phyloP scores from a whole-genome alignment of 2,113 vertebrate species.

The Clarias gariepinus region DNA sequence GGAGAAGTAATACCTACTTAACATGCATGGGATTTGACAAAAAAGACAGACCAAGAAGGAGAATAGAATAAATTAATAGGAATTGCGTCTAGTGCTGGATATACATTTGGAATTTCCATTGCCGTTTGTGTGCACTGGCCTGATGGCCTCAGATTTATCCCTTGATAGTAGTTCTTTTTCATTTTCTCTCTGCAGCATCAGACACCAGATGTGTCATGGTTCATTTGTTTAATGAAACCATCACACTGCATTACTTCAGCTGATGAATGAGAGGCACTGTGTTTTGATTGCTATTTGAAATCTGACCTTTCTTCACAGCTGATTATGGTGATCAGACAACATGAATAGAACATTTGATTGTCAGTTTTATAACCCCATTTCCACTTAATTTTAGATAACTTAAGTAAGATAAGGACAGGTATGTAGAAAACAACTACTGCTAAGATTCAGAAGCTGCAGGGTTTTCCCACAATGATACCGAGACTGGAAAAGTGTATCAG shows the following conservation, averaged over 20 bases:
- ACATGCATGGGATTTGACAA: background rate
- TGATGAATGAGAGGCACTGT: background rate
- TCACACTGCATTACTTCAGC: conserved; percentile 20
- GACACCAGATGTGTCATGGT: background rate
- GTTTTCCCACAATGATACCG: background rate
- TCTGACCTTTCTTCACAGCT: conserved; percentile 20
- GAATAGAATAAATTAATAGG: background rate
- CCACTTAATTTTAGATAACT: background rate
- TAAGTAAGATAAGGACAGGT: background rate
- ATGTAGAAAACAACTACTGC: background rate
- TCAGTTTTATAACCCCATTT: background rate
- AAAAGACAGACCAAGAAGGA: background rate
- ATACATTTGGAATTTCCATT: background rate
- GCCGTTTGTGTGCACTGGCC: background rate
- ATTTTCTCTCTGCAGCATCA: background rate
- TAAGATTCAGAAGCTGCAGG: background rate
- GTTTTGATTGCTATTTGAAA: conserved; percentile 36
- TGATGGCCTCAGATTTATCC: background rate
- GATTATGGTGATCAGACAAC: conserved; percentile 32
- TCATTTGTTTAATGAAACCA: conserved; percentile 37
- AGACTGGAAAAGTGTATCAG: conserved; percentile 13
- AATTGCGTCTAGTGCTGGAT: background rate
- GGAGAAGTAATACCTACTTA: background rate
- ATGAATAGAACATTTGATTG: conserved; percentile 17
- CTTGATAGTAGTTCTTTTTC: background rate